phyloP scores from a whole-genome alignment of 2,888 invertebrate species.

The Cataglyphis albicans region DNA sequence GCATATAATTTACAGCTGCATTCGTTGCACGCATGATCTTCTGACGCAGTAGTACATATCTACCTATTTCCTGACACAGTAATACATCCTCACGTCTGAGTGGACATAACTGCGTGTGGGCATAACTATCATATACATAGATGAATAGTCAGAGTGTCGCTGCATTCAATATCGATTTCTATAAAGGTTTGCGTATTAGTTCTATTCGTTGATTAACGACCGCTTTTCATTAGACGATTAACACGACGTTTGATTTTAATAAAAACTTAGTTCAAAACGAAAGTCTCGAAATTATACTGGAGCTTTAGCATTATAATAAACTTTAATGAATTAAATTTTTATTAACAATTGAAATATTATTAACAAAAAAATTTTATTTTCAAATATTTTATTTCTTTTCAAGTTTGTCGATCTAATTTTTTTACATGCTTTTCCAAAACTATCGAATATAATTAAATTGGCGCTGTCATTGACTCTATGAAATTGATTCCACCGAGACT shows the following conservation, averaged over 20 bases:
- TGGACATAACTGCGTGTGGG: not conserved
- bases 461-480: not conserved
- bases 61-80: slow-evolving; percentile 24
- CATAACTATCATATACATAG: not conserved
- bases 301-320: not conserved
- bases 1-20: not conserved
- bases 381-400: too few relatives aligned
- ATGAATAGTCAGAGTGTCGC: not conserved
- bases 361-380: too few relatives aligned
- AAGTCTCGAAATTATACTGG: not conserved
- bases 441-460: slow-evolving; percentile 32
- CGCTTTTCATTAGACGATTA: not conserved
- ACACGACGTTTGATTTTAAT: not conserved
- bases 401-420: too few relatives aligned
- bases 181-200: not conserved
- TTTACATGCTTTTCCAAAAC: not conserved
- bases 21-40: not conserved
- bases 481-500: slow-evolving; percentile 7
- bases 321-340: not conserved
- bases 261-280: not conserved
- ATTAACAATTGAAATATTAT: too few relatives aligned
- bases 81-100: not conserved
- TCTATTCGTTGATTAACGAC: not conserved
- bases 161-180: slow-evolving; percentile 5
- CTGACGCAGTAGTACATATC: slow-evolving; percentile 3